Percentiles rank a stretch among this genome's conserved stretches.
phyloP scores from a whole-genome alignment of 2,113 vertebrate genomes.

The Austrofundulus limnaeus region DNA sequence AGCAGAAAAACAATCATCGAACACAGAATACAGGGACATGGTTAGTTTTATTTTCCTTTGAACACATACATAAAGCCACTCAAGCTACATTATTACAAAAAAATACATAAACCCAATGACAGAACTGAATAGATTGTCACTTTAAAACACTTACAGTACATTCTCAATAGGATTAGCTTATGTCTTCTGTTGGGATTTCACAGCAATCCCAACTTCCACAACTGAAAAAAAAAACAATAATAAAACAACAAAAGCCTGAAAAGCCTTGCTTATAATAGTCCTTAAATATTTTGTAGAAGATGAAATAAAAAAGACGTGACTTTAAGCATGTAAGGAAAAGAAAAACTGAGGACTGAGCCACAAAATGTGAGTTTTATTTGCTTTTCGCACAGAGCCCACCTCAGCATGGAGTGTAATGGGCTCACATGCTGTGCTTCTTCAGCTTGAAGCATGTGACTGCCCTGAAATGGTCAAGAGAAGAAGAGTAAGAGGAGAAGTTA shows the following conservation, averaged over 20 bases:
- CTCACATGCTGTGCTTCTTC: conserved; percentile 43
- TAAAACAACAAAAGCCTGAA: conserved; percentile 39
- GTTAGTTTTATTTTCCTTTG: conserved; percentile 67
- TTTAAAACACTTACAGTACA: conserved; percentile 78
- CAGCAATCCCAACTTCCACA: conserved; percentile 70
- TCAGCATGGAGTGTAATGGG: conserved; percentile 26
- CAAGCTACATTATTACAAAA: conserved; percentile 70
- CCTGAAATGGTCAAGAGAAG: conserved; percentile 58
- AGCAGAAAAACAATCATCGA: conserved; percentile 39
- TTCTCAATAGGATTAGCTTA: conserved; percentile 76
- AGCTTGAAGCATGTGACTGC: conserved; percentile 53
- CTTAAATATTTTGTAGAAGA: conserved; percentile 33
- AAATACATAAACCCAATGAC: conserved; percentile 54
- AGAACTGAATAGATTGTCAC: conserved; percentile 72
- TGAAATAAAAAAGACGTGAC: conserved; percentile 20
- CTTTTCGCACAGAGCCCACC: conserved; percentile 33
- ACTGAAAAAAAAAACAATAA: conserved; percentile 39
- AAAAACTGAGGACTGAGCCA: conserved; percentile 41
- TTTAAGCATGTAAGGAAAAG: conserved; percentile 25
- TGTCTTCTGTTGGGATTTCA: conserved; percentile 64
- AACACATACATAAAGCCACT: conserved; percentile 65
- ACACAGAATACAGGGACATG: conserved; percentile 49
- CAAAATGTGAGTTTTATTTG: conserved; percentile 41
- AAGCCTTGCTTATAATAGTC: conserved; percentile 49
- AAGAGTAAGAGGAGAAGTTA: conserved; percentile 35